Base-by-base conservation (phyloP, 2,888 invertebrate genomes). In the Drosophila atripex region DNA sequence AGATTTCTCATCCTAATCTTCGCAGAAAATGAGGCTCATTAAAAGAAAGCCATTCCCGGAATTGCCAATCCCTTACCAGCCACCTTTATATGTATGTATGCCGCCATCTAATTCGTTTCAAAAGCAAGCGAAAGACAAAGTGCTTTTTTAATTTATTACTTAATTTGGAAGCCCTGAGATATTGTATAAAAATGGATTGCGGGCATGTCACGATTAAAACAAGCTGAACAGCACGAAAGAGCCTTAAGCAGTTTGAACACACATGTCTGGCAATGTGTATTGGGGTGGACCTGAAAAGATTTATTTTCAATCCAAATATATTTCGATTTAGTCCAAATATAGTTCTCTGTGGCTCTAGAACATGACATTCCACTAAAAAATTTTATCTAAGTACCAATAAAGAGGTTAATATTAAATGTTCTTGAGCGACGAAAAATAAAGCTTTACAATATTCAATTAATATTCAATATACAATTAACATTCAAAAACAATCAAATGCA, bases 111-210 rank as follows among this genome's bases (percentile, higher is more conserved):
- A 63, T 41, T 54, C 64, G 45, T 32, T 35, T 55, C 43, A 47
- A 52, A 66, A 53, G 55, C 55, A 59, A 59, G 52, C 55, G 14
- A 23, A 56, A 74, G 60, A 60, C 68, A 72, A 73, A 73, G 75
- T 73, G 73, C 63, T 75, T 63, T 75, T 69, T 73, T 70, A 75
- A 73, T 74, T 73, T 73, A 73, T 73, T 75, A 75, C 75, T 75
- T 75, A 75, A 73, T 73, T 73, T 75, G 75, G 63, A 55, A 69
- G 54, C 69, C 75, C 58, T 58, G 63, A 30, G 18, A 55, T 49
- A 63, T n/a, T n/a, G n/a, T 57, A 57, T 66, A 59, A 55, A 55
- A 55, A 35, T 39, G 60, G 39, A 73, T 73, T 68, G 75, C 60
- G 60, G 73, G 56, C 60, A 61, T 69, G 69, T 60, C 75, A 69